Base-by-base conservation (phyloP, 2,797 vertebrate genomes). In the Enteromius fasciolatus region DNA sequence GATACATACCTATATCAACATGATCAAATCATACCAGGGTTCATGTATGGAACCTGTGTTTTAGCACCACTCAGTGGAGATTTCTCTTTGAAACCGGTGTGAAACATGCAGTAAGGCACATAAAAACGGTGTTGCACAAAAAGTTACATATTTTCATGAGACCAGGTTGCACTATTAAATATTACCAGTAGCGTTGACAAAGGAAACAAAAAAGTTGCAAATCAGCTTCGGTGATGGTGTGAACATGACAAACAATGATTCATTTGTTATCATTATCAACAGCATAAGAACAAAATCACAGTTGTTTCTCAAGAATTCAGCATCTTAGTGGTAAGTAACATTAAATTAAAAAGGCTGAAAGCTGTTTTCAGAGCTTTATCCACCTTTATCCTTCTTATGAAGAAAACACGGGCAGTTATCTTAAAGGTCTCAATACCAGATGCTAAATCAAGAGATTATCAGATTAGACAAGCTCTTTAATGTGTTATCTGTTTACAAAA, bases 401-500 rank as follows among this genome's bases (percentile, higher is more conserved):
- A 14, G 28, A 15, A 25, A 57, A 79, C 48, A 8, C 57, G 28
- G 74, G 76, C 46, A 77, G 57, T 76, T 36, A n/a, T 80, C 67
- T 80, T 28, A 78, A 78, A 50, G 57, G 44, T 46, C 83, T 68
- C 82, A 72, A 83, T 83, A 78, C 83, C 80, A 25, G 61, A 83
- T 87, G 86, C 54, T 64, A 88, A 87, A 91, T 77, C 88, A 86
- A 87, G 48, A 81, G 83, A 69, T 78, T 91, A 92, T 91, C 83
- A 87, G 91, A 92, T 94, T 92, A 91, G 67, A 80, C 25, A 76
- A 84, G 77, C 81, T 75, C 72, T 69, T 83, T 86, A 76, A 84
- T 83, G 87, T 90, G 85, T 70, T 75, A 84, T 64, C 61, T 68
- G 57, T 86, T 84, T 90, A 86, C 88, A 91, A 89, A 87, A 89